phyloP scores from a whole-genome alignment of 2,113 vertebrate genomes.

The Ptilonorhynchus violaceus region DNA sequence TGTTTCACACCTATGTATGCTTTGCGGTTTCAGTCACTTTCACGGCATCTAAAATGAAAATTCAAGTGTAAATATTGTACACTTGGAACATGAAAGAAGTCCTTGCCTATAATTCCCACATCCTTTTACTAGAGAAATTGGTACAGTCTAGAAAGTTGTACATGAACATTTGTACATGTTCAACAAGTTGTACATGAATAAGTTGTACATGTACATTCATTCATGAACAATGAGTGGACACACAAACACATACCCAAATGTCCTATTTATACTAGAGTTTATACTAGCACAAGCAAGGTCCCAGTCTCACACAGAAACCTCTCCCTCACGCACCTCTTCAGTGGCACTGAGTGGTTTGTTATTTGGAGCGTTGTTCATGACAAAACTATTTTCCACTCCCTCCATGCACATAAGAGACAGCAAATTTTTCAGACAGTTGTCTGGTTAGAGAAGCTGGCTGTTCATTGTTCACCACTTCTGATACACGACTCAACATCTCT shows the following conservation, averaged over 20 bases:
- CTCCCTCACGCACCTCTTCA: background rate
- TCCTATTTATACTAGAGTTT: background rate
- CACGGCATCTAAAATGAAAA: background rate
- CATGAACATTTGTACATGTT: too few relatives aligned
- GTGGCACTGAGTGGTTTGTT: background rate
- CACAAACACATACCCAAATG: background rate
- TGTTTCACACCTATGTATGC: background rate
- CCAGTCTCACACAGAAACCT: background rate
- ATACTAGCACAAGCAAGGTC: background rate
- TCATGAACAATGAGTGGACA: background rate
- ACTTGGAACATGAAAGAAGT: background rate
- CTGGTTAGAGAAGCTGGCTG: background rate
- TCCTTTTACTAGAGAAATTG: background rate
- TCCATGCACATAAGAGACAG: background rate
- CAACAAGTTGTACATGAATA: too few relatives aligned
- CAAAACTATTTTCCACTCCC: background rate
- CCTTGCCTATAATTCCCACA: background rate
- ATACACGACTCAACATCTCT: background rate
- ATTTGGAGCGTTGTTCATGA: background rate
- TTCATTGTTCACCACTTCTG: background rate
- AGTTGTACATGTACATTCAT: background rate
- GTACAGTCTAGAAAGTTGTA: background rate
- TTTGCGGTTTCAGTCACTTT: background rate
- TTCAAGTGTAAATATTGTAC: background rate
- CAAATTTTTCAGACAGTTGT: background rate